A percentile compares a stretch with the other conserved stretches of the same genome.
phyloP scores from a whole-genome alignment of 2,113 vertebrate species.

The Cyprinodon tularosa region DNA sequence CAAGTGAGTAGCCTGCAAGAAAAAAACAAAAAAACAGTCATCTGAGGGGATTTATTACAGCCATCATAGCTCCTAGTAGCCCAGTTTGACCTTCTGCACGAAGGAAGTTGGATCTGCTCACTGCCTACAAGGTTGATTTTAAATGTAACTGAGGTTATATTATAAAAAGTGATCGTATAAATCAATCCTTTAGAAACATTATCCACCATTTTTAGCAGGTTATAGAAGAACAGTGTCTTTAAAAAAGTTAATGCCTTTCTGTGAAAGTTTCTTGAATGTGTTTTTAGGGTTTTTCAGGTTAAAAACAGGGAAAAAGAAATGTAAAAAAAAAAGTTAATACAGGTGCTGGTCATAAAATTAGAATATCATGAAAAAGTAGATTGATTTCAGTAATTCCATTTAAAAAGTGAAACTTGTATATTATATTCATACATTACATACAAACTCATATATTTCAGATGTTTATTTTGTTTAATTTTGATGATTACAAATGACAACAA shows the following conservation, averaged over 20 bases:
- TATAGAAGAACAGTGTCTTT: not conserved
- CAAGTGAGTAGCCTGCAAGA: not conserved
- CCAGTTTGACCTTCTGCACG: conserved; percentile 15
- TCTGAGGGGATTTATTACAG: not conserved
- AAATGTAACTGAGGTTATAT: too few species aligned
- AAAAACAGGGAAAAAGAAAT: not conserved
- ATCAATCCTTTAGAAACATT: not conserved
- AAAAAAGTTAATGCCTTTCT: too few species aligned
- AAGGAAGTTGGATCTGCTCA: not conserved
- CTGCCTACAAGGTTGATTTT: not conserved
- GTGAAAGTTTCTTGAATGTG: not conserved
- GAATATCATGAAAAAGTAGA: too few species aligned
- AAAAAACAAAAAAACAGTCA: not conserved
- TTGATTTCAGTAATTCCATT: too few species aligned
- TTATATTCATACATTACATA: too few species aligned
- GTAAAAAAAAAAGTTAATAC: too few species aligned
- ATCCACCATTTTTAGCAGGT: not conserved
- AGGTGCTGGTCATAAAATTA: too few species aligned
- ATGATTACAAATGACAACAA: too few species aligned
- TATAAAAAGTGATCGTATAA: not conserved
- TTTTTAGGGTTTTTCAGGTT: not conserved
- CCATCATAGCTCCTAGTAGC: not conserved
- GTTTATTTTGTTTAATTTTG: too few species aligned
- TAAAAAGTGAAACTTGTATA: too few species aligned
- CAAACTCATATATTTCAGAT: too few species aligned